These are phyloP conservation scores for Listronotus bonariensis DNA, from an alignment of 1,140 invertebrate species.

Conservation along the genomic window DNA sequence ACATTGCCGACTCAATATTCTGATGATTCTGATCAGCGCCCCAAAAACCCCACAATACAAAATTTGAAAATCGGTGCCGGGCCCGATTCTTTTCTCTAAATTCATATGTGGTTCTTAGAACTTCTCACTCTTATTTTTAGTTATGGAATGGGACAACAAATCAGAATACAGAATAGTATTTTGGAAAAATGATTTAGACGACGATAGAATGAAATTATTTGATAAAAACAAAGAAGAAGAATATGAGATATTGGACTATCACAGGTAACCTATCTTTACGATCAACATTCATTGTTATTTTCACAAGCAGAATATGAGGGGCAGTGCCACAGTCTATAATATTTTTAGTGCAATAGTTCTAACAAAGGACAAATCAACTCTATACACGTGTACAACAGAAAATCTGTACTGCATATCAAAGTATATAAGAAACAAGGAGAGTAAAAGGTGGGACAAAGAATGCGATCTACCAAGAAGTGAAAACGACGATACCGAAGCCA, in stretches of 20 bases:
- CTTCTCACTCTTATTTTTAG: conserved; percentile 51
- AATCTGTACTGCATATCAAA: conserved; percentile 63
- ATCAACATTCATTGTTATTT: too few relatives aligned
- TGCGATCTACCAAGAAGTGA: conserved; percentile 65
- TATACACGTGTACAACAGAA: conserved; percentile 67
- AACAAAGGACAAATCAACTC: conserved; percentile 60
- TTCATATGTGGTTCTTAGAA: conserved; percentile 5
- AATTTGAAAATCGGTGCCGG: too few relatives aligned
- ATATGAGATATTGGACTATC: conserved; percentile 72
- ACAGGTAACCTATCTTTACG: conserved; percentile 60
- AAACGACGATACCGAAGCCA: conserved; percentile 72
- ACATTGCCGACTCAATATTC: too few relatives aligned
- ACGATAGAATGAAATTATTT: conserved; percentile 69
- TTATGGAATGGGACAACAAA: conserved; percentile 74
- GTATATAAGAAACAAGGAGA: conserved; percentile 60
- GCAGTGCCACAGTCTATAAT: too few relatives aligned
- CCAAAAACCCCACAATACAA: too few relatives aligned
- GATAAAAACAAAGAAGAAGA: conserved; percentile 63
- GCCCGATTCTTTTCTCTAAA: too few relatives aligned
- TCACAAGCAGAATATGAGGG: too few relatives aligned
- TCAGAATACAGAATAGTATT: conserved; percentile 74
- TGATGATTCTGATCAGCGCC: too few relatives aligned
- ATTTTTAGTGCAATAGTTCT: conserved; percentile 67
- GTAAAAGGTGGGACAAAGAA: conserved; percentile 64
- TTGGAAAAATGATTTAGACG: conserved; percentile 80